These are phyloP conservation scores for Chloroceryle amazona DNA, from an alignment of 2,797 vertebrate genomes.

Conservation along the genomic window DNA sequence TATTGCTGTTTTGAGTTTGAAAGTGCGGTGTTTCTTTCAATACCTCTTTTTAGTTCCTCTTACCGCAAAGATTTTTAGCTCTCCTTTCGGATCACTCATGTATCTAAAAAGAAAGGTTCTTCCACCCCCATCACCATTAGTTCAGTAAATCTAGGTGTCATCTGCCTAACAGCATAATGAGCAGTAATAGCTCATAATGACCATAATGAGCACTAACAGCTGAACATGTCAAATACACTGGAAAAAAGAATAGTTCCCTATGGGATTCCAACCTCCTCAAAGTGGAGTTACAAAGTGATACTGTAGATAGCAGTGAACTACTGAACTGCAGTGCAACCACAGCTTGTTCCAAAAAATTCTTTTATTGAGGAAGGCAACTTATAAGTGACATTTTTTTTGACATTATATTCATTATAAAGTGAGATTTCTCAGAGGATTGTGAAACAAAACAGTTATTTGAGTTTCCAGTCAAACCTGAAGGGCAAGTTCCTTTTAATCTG, in stretches of 20 bases:
- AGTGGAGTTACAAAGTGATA: conserved; percentile 9
- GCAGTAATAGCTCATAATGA: conserved; percentile 71
- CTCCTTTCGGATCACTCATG: background rate
- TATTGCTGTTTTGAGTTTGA: background rate
- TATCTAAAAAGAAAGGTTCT: conserved; percentile 22
- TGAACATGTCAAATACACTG: conserved; percentile 72
- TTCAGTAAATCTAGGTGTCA: conserved; percentile 67
- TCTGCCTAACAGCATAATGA: conserved; percentile 72
- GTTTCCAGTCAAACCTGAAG: background rate
- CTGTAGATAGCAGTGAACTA: background rate
- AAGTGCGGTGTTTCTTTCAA: background rate
- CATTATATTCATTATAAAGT: background rate
- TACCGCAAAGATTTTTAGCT: background rate
- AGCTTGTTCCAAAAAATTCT: background rate
- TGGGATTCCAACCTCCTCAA: conserved; percentile 44
- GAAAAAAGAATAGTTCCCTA: conserved; percentile 38
- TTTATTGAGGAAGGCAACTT: background rate
- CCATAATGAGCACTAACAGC: conserved; percentile 71
- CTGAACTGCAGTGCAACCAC: conserved; percentile 6
- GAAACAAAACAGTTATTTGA: background rate
- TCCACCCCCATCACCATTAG: conserved; percentile 32
- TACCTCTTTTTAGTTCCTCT: background rate
- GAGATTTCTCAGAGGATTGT: conserved; percentile 12
- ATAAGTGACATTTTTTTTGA: conserved; percentile 4
- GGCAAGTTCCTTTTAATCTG: background rate